A percentile compares a stretch with the other conserved stretches of the same genome.
Conservation (phyloP, 2,888 invertebrate genomes). For the Agrypnus murinus region DNA sequence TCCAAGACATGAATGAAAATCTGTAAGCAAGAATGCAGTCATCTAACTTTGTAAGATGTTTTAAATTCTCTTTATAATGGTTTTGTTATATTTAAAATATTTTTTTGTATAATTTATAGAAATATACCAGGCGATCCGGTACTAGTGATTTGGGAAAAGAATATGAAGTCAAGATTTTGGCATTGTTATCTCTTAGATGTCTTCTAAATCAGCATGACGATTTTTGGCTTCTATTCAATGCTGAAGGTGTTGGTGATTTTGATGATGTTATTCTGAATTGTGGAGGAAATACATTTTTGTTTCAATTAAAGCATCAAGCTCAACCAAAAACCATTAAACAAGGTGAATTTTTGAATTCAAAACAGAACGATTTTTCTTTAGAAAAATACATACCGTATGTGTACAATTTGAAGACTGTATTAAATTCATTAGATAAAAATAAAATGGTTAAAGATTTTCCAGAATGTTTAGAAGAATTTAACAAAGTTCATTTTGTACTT, state of each 20-base stretch:
- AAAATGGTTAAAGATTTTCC: too few species aligned
- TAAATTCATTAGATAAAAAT: background rate
- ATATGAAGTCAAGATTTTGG: constrained; percentile 25
- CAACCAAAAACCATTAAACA: background rate
- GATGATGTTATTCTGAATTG: constrained; percentile 17
- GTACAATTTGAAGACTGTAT: background rate
- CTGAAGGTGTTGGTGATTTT: constrained; percentile 9
- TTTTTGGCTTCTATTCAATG: constrained; percentile 14
- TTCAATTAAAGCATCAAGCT: constrained; percentile 31
- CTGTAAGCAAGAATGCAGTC: too few species aligned
- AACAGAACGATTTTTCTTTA: constrained; percentile 2
- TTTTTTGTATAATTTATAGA: too few species aligned
- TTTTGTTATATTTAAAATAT: too few species aligned
- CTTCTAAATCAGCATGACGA: background rate
- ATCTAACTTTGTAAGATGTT: too few species aligned
- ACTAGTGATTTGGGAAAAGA: constrained; percentile 9
- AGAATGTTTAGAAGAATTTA: background rate
- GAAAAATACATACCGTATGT: constrained; percentile 10
- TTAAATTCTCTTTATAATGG: too few species aligned
- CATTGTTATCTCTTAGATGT: constrained; percentile 15
- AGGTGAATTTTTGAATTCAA: background rate
- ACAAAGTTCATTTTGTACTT: constrained; percentile 5
- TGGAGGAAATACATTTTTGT: constrained; percentile 2
- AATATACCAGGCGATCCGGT: background rate
- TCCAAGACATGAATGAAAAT: too few species aligned